A percentile compares a stretch with the other conserved stretches of the same genome.
These are phyloP conservation scores for Nebria brevicollis DNA, from an alignment of 2,888 invertebrate genomes.

Conservation along the genomic window DNA sequence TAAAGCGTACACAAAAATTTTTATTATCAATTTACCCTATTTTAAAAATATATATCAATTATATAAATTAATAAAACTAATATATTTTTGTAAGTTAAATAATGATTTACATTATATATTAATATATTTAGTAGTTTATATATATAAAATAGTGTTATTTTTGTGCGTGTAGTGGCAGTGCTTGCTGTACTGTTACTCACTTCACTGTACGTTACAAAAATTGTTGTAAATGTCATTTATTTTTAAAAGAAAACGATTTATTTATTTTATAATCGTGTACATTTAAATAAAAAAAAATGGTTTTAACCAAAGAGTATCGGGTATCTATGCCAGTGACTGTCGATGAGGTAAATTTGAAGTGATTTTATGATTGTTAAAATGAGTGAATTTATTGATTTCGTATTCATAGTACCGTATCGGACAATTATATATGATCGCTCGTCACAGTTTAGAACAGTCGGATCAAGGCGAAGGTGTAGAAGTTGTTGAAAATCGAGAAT, in stretches of 20 bases:
- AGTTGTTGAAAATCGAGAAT: conserved; percentile 84
- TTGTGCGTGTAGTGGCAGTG: conserved; percentile 21
- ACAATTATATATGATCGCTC: conserved; percentile 94
- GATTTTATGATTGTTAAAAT: conserved; percentile 15
- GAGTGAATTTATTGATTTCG: conserved; percentile 24
- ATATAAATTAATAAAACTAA: not conserved
- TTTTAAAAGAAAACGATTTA: not conserved
- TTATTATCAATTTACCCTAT: not conserved
- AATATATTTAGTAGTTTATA: not conserved
- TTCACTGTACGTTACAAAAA: conserved; percentile 7
- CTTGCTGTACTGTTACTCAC: not conserved
- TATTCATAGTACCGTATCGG: conserved; percentile 84
- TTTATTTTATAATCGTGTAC: not conserved
- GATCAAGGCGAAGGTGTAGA: conserved; percentile 92
- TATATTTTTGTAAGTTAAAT: not conserved
- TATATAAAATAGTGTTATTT: not conserved
- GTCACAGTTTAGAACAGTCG: conserved; percentile 92
- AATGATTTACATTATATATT: not conserved
- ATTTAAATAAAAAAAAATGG: conserved; percentile 68
- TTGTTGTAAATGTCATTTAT: conserved; percentile 28
- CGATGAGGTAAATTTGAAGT: conserved; percentile 77
- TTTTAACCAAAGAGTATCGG: conserved; percentile 87
- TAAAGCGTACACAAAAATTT: not conserved
- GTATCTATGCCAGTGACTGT: conserved; percentile 93
- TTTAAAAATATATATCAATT: not conserved